Evolutionary conservation across 2,888 invertebrate species (phyloP).

Genomic region (Caradrina clavipalpis): DNA sequence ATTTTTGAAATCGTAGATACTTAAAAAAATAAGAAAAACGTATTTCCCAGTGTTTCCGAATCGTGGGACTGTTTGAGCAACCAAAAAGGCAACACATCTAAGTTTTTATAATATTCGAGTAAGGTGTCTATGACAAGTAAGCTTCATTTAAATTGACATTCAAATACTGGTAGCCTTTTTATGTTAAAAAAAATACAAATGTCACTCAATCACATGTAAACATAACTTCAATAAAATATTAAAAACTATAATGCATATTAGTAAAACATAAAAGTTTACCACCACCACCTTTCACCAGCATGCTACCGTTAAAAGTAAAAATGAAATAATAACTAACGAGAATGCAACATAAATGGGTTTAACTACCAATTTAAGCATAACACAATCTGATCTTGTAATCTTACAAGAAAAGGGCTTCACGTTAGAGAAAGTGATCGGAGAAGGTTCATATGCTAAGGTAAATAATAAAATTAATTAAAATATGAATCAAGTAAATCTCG

Average conservation of each 20-base stretch:
- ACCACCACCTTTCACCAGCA: conserved; percentile 67
- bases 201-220: conserved; percentile 37
- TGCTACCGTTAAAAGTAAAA: conserved; percentile 82
- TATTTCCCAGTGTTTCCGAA: too few relatives aligned
- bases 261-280: conserved; percentile 43
- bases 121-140: conserved; percentile 10
- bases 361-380: conserved; percentile 75
- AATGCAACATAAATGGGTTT: conserved; percentile 74
- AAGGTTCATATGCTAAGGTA: conserved; percentile 95
- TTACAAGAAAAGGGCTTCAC: conserved; percentile 91
- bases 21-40: background rate
- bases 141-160: conserved; percentile 24
- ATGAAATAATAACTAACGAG: conserved; percentile 75
- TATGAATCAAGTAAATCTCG: background rate
- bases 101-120: background rate
- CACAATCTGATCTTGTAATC: conserved; percentile 81
- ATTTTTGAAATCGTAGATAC: too few relatives aligned
- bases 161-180: conserved; percentile 39
- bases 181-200: conserved; percentile 27
- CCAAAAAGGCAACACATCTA: background rate
- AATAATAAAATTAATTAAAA: conserved; percentile 26
- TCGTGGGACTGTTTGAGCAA: background rate
- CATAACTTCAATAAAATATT: conserved; percentile 46
- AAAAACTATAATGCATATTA: conserved; percentile 51
- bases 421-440: conserved; percentile 92